Conservation (phyloP, 2,797 vertebrate genomes). For the Arnoldichthys spilopterus region DNA sequence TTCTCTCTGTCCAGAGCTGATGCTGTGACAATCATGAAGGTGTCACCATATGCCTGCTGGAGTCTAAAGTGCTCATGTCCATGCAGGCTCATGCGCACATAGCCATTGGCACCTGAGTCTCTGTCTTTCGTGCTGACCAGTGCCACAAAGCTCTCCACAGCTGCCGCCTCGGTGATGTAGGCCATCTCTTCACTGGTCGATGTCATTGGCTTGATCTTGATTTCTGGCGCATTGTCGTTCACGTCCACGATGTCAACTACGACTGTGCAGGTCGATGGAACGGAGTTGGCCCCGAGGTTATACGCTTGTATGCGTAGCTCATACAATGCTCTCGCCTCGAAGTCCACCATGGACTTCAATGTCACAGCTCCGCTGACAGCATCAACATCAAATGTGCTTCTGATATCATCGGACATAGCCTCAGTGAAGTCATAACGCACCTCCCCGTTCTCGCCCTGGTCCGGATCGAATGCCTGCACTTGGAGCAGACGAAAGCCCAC, state of each 20-base stretch:
- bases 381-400: slow-evolving; percentile 76
- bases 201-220: slow-evolving; percentile 81
- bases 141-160: slow-evolving; percentile 80
- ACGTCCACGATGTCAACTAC: slow-evolving; percentile 77
- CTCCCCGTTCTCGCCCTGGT: slow-evolving; percentile 80
- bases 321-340: slow-evolving; percentile 71
- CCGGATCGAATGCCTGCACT: slow-evolving; percentile 78
- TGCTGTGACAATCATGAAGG: slow-evolving; percentile 82
- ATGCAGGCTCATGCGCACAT: slow-evolving; percentile 78
- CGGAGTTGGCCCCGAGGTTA: slow-evolving; percentile 69
- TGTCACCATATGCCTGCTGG: slow-evolving; percentile 82
- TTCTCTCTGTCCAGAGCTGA: slow-evolving; percentile 76
- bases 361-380: slow-evolving; percentile 73
- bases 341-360: slow-evolving; percentile 74
- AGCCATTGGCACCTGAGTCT: slow-evolving; percentile 82
- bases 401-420: slow-evolving; percentile 63
- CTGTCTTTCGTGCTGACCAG: slow-evolving; percentile 83
- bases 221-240: slow-evolving; percentile 80
- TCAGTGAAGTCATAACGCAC: slow-evolving; percentile 75
- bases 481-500: slow-evolving; percentile 75
- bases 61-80: slow-evolving; percentile 82
- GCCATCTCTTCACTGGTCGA: slow-evolving; percentile 75
- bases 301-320: slow-evolving; percentile 73
- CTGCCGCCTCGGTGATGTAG: slow-evolving; percentile 79
- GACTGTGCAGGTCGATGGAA: slow-evolving; percentile 73